These are phyloP conservation scores for Patagioenas fasciata DNA, from an alignment of 2,113 vertebrate species.

Conservation along the genomic window DNA sequence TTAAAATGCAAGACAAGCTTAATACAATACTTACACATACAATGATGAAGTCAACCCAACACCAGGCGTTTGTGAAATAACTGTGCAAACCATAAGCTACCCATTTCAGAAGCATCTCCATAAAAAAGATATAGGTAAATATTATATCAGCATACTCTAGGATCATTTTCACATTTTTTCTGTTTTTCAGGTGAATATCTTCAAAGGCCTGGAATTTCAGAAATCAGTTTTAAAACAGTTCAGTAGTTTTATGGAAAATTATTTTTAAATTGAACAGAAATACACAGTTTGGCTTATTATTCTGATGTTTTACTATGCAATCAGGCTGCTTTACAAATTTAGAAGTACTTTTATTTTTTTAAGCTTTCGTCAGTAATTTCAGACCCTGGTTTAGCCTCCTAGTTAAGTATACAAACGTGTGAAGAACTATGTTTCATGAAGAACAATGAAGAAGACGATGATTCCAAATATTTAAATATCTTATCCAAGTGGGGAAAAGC, in stretches of 20 bases:
- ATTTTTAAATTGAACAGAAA: background rate
- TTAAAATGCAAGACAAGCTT: background rate
- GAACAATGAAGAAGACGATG: background rate
- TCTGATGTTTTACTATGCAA: background rate
- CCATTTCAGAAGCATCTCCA: constrained; percentile 95
- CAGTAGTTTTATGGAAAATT: background rate
- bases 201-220: constrained; percentile 87
- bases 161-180: constrained; percentile 74
- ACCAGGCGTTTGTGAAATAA: constrained; percentile 96
- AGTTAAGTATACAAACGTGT: background rate
- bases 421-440: background rate
- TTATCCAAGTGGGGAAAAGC: background rate
- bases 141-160: constrained; percentile 86
- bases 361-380: background rate
- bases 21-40: constrained; percentile 79
- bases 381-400: background rate
- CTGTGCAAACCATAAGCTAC: constrained; percentile 91
- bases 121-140: constrained; percentile 92
- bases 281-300: background rate
- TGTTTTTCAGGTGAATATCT: constrained; percentile 84
- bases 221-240: background rate
- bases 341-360: background rate
- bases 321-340: background rate
- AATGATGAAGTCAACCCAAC: constrained; percentile 94
- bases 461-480: background rate